These are phyloP conservation scores for Baccha elongata DNA, from an alignment of 2,888 invertebrate species.

Conservation along the genomic window DNA sequence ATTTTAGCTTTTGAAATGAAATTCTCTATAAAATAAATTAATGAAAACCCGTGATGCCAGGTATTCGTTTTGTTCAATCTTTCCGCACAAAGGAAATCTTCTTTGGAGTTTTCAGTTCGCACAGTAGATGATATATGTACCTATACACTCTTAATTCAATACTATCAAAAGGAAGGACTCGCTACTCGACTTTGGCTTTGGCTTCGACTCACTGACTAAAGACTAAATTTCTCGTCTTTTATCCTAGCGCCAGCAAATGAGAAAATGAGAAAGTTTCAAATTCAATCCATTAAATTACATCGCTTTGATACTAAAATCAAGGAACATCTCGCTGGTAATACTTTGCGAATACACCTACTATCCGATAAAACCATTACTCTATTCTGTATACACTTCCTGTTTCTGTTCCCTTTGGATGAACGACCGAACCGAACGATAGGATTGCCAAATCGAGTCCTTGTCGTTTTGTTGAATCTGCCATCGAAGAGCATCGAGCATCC, in stretches of 20 bases:
- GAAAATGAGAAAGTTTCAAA: slow-evolving; percentile 65
- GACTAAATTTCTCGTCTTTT: neutral
- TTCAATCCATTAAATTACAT: slow-evolving; percentile 73
- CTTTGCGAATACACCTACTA: neutral
- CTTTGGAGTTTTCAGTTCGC: slow-evolving; percentile 23
- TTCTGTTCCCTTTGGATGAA: neutral
- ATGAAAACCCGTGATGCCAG: slow-evolving; percentile 60
- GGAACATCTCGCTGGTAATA: slow-evolving; percentile 18
- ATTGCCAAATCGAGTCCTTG: slow-evolving; percentile 20
- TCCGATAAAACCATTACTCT: slow-evolving; percentile 17
- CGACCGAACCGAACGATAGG: neutral
- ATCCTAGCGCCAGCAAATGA: slow-evolving; percentile 31
- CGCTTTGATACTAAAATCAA: slow-evolving; percentile 62
- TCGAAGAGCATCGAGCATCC: slow-evolving; percentile 33
- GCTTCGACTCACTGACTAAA: slow-evolving; percentile 7
- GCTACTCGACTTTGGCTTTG: neutral
- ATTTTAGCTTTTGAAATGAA: slow-evolving; percentile 29
- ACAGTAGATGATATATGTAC: neutral
- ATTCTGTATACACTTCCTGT: neutral
- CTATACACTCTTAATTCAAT: slow-evolving; percentile 10
- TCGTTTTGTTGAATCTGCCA: neutral
- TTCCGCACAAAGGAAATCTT: slow-evolving; percentile 35
- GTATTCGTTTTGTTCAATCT: slow-evolving; percentile 46
- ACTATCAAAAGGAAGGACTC: neutral
- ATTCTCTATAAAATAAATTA: slow-evolving; percentile 53